phyloP scores from a whole-genome alignment of 1,140 invertebrate genomes.

The Pseudomyrmex cubaensis region DNA sequence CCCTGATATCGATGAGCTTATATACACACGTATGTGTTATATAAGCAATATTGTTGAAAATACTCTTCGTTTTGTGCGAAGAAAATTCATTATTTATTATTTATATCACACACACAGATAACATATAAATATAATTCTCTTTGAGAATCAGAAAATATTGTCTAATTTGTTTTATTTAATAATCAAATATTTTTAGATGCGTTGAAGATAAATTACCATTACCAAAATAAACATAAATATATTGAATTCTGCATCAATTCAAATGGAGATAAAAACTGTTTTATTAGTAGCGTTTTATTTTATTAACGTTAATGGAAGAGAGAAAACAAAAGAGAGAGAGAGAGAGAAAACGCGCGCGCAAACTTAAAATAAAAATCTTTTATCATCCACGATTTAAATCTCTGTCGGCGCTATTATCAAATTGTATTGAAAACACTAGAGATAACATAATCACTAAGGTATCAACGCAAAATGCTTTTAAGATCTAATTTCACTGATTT shows the following conservation, averaged over 20 bases:
- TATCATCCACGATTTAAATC: background rate
- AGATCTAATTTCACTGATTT: constrained; percentile 8
- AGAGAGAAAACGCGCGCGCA: too few species aligned
- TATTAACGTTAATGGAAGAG: too few species aligned
- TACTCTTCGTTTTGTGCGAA: background rate
- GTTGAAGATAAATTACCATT: background rate
- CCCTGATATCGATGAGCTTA: background rate
- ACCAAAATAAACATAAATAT: background rate
- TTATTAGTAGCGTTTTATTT: too few species aligned
- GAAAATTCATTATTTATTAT: constrained; percentile 2
- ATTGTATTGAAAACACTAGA: background rate
- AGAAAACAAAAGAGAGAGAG: too few species aligned
- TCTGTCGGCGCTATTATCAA: background rate
- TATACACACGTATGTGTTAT: background rate
- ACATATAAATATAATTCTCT: too few species aligned
- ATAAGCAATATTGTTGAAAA: background rate
- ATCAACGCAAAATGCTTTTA: background rate
- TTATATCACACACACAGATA: too few species aligned
- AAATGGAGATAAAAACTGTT: background rate
- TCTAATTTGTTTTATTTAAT: too few species aligned
- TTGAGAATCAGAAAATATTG: too few species aligned
- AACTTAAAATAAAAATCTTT: too few species aligned
- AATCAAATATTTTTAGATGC: constrained; percentile 8
- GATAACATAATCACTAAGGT: background rate
- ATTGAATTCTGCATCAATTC: background rate